Conservation (phyloP, 2,113 vertebrate species). For the Chaetodon trifascialis region DNA sequence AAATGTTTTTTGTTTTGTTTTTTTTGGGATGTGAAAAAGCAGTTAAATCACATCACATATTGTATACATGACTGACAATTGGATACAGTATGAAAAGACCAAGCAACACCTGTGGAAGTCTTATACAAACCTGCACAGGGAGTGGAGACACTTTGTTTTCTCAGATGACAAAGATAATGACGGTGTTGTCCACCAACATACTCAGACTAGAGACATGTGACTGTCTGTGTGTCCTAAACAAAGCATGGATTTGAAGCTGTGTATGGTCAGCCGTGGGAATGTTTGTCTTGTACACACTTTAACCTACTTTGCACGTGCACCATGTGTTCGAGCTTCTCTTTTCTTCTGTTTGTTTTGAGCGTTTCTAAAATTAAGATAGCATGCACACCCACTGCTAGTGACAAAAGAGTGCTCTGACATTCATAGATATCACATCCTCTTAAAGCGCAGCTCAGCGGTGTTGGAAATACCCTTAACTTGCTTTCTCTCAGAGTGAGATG, state of each 20-base stretch:
- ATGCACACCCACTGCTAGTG: background rate
- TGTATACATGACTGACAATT: background rate
- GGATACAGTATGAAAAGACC: background rate
- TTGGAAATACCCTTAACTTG: background rate
- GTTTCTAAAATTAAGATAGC: background rate
- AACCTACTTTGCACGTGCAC: background rate
- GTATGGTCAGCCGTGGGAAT: background rate
- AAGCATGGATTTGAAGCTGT: background rate
- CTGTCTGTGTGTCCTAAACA: background rate
- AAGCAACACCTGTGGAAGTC: background rate
- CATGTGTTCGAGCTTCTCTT: background rate
- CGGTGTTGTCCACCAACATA: background rate
- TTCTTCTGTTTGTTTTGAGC: background rate
- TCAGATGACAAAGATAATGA: no score
- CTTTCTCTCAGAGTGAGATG: background rate
- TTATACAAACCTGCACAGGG: background rate
- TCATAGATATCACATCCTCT: background rate
- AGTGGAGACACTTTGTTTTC: background rate
- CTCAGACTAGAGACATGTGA: background rate
- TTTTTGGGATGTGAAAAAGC: no score
- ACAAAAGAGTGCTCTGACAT: background rate
- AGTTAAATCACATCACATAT: background rate
- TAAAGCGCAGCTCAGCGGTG: background rate
- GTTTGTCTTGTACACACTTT: conserved; percentile 5
- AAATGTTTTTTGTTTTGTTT: background rate